Percentiles rank a stretch among this genome's conserved stretches.
phyloP scores from a whole-genome alignment of 2,797 vertebrate genomes.

The Poecilia velifera region DNA sequence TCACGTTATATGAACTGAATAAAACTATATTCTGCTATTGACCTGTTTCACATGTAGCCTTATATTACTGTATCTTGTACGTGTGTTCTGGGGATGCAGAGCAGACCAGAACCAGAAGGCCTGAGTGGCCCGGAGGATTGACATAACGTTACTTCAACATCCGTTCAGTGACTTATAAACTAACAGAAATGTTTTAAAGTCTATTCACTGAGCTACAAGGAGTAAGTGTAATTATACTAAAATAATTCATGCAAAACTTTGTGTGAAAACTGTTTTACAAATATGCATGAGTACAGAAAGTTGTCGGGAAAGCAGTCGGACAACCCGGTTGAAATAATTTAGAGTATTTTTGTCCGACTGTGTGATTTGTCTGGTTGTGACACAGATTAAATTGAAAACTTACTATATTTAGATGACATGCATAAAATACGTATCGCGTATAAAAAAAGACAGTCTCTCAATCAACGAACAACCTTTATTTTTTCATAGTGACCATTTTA shows the following conservation, averaged over 20 bases:
- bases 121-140: too few relatives aligned
- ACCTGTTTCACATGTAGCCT: neutral
- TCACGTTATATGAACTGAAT: neutral
- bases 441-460: neutral
- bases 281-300: neutral
- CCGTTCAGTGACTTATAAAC: too few relatives aligned
- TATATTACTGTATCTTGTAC: neutral
- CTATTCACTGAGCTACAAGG: too few relatives aligned
- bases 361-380: neutral
- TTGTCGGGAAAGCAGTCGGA: neutral
- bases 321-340: neutral
- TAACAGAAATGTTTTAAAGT: too few relatives aligned
- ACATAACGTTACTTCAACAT: too few relatives aligned
- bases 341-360: neutral
- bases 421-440: neutral
- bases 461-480: neutral
- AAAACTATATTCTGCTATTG: neutral
- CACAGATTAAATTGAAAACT: neutral
- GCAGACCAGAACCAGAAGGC: too few relatives aligned
- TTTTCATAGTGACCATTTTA: neutral
- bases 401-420: neutral
- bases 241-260: neutral
- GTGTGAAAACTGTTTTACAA: neutral
- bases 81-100: neutral
- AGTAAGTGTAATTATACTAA: too few relatives aligned